phyloP scores from a whole-genome alignment of 1,140 invertebrate genomes.

The Coenobita brevimanus region DNA sequence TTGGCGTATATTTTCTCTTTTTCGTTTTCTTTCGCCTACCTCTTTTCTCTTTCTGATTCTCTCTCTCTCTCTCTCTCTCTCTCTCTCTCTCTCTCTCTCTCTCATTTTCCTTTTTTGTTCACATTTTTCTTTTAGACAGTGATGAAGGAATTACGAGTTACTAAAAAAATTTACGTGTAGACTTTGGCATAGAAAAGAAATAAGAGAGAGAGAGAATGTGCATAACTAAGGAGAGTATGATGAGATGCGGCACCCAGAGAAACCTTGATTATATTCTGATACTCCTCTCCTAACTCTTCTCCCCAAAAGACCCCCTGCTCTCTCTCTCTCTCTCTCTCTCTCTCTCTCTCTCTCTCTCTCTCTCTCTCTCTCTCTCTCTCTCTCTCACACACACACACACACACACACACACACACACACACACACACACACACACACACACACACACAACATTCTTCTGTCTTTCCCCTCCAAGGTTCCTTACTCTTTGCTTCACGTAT shows the following conservation, averaged over 20 bases:
- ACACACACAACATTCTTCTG: background rate
- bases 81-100: background rate
- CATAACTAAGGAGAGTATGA: too few species aligned
- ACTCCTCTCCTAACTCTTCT: background rate
- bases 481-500: constrained; percentile 35
- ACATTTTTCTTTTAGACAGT: too few species aligned
- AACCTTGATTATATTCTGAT: too few species aligned
- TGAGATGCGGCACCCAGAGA: too few species aligned
- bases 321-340: too few species aligned
- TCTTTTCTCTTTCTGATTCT: background rate
- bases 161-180: too few species aligned
- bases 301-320: background rate
- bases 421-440: constrained; percentile 9
- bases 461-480: constrained; percentile 14
- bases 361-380: background rate
- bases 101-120: background rate
- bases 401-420: too few species aligned
- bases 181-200: too few species aligned
- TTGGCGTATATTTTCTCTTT: constrained; percentile 19
- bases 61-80: background rate
- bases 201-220: too few species aligned
- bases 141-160: too few species aligned
- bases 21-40: background rate
- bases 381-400: constrained; percentile 1
- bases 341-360: constrained; percentile 7